Evolutionary conservation across 2,888 invertebrate genomes (phyloP).

Genomic region (Leptarthrus brevirostris): DNA sequence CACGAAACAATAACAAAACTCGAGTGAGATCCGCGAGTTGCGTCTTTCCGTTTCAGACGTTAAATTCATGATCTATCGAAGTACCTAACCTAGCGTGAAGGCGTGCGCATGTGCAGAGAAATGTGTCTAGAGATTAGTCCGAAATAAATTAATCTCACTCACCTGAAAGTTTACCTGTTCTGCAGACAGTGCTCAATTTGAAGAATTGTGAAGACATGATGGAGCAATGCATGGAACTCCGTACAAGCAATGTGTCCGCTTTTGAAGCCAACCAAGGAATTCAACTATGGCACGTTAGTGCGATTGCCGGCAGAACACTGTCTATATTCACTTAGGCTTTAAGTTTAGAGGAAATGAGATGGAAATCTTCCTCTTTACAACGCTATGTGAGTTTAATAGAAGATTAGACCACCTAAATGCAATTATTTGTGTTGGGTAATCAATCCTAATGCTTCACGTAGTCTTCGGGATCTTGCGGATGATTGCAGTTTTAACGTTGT

Average conservation of each 20-base stretch:
- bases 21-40: no score
- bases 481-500: no score
- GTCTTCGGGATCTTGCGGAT: background rate
- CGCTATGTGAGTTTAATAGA: conserved; percentile 19
- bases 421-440: conserved; percentile 33
- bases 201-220: background rate
- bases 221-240: background rate
- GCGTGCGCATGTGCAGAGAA: background rate
- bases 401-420: conserved; percentile 19
- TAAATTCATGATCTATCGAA: background rate
- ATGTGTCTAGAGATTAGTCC: conserved; percentile 20
- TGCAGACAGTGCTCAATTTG: no score
- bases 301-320: no score
- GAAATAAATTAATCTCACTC: conserved; percentile 28
- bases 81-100: conserved; percentile 2
- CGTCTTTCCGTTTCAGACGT: no score
- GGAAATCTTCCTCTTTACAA: background rate
- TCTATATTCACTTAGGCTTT: no score
- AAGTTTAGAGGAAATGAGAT: no score
- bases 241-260: no score
- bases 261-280: background rate
- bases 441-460: conserved; percentile 21
- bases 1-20: no score
- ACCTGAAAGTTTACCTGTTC: no score
- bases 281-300: conserved; percentile 11